Base-by-base conservation (phyloP, 2,797 vertebrate species). In the Pipistrellus nathusii region DNA sequence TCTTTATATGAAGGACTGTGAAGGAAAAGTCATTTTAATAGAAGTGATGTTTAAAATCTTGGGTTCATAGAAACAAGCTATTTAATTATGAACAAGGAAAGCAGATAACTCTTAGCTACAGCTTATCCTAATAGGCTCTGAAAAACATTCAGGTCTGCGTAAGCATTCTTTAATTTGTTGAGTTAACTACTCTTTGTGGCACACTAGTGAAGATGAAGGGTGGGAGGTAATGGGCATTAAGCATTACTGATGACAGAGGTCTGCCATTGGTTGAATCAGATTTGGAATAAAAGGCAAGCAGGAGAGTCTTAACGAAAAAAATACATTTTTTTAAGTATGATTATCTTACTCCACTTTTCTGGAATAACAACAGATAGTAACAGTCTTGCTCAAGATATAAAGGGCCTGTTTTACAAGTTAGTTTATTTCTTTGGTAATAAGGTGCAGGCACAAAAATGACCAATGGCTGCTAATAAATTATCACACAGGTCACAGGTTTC, bases 401-500 rank as follows among this genome's bases (percentile, higher is more conserved):
- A 95, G 95, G 91, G 59, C 51, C 75, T 92, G n/a, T 64, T 96
- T 97, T 96, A 93, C 93, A 96, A 96, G 85, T 96, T 95, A 94
- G 86, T 96, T 2, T 94, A 92, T 92, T 92, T 95, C 72, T 93
- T 94, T 91, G 41, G 75, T 81, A 91, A 84, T 78, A 90, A 82
- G 59, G 73, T 95, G 41, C 87, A 97, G 80, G 94, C 94, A 97
- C 91, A 94, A 95, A 97, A 97, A 93, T 95, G 72, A 81, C 87
- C 94, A 95, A 96, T 68, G 80, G 94, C 91, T 96, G 91, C 94
- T 97, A 97, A 97, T 97, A 97, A 96, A 96, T 96, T 91, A 92
- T 90, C 90, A 80, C 87, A 93, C 18, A 93, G 2, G 0, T 78
- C 88, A 92, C 73, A 93, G 4, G 68, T 95, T 95, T 97, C 90